Base-by-base conservation (phyloP, 2,113 vertebrate species). In the Siphamia tubifer region DNA sequence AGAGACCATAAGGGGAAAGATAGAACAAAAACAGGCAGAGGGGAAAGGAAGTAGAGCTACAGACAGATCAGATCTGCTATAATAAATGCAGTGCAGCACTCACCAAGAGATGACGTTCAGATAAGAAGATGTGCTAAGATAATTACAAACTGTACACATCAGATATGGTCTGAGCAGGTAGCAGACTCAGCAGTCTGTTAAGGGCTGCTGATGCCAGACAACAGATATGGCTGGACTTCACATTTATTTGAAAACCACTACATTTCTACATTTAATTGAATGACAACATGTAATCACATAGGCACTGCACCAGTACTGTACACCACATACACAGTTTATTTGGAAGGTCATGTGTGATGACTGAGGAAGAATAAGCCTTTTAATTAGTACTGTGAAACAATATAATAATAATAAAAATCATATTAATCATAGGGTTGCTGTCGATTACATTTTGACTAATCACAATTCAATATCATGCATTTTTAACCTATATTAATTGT, bases 121-220 rank as follows among this genome's bases (percentile, higher is more conserved):
- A 84, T 70, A 81, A 55, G 44, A 51, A 30, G 62, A 68, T 51
- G 64, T 40, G n/a, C 30, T 16, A 3, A 21, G 73, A 85, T 83
- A 69, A 87, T 83, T 81, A 51, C 36, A 53, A 52, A 61, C 17
- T 45, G 39, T 74, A 53, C 19, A 70, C 12, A 76, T 81, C 71
- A 69, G 81, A 83, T 75, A 67, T 3, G 24, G 20, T 13, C 30
- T 0, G 28, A 27, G 54, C 45, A 69, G 45, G 56, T 31, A 39
- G 73, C 52, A 36, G 43, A 66, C 62, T 75, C 66, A 68, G 62
- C 67, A 42, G 61, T 4, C 39, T 49, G 47, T 57, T 38, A 54
- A 28, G 12, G 34, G 36, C 54, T 28, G 40, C 34, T 25, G 66
- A 53, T 57, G 38, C 12, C n/a, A 61, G 65, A 53, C 55, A 11